These are phyloP conservation scores for Scleropages formosus DNA, from an alignment of 2,797 vertebrate species.

Conservation along the genomic window DNA sequence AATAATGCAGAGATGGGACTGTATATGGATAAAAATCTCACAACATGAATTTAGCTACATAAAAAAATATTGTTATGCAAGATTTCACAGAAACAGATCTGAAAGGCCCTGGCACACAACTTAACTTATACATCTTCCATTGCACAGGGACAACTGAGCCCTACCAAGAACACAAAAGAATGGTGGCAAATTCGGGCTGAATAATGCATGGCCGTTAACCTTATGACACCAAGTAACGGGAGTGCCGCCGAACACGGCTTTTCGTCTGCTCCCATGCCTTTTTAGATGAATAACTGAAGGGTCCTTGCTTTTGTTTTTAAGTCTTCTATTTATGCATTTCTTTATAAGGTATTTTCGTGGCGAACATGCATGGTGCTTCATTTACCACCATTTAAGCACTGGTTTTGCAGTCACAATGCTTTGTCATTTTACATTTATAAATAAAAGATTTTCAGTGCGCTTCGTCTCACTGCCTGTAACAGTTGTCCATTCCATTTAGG, in stretches of 20 bases:
- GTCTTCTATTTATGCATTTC: conserved; percentile 39
- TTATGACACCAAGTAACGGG: conserved; percentile 42
- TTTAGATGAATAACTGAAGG: conserved; percentile 54
- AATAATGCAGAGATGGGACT: no score
- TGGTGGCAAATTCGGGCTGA: conserved; percentile 31
- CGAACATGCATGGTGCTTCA: no score
- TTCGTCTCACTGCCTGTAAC: no score
- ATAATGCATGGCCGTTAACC: conserved; percentile 28
- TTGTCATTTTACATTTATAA: no score
- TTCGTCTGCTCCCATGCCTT: conserved; percentile 46
- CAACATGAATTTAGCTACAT: no score
- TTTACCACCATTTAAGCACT: no score
- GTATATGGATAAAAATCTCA: no score
- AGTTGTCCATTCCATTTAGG: no score
- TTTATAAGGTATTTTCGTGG: neutral
- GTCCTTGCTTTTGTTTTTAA: conserved; percentile 27
- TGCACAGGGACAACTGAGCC: neutral
- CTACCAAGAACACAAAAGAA: neutral
- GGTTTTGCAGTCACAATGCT: no score
- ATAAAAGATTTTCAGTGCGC: no score
- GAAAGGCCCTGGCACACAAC: neutral
- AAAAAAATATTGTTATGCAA: no score
- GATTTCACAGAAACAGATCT: neutral
- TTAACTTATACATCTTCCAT: conserved; percentile 11
- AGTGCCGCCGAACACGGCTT: conserved; percentile 37